Percentiles rank a stretch among this genome's conserved stretches.
phyloP scores from a whole-genome alignment of 1,140 invertebrate species.

The Orchestia grillus region DNA sequence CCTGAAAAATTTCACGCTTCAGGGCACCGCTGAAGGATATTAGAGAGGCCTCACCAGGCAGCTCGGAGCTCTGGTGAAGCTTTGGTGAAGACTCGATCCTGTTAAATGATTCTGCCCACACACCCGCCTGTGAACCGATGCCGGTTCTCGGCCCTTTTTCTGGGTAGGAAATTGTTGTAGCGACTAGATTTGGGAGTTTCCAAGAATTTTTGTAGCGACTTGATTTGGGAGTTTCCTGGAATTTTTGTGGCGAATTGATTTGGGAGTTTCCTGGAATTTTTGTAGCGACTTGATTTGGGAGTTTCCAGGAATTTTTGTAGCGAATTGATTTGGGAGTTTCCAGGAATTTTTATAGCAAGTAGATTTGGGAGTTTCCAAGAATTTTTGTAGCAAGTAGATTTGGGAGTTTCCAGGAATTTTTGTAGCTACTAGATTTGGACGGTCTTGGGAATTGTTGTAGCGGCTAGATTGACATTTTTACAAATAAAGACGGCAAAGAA shows the following conservation, averaged over 20 bases:
- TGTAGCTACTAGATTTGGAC: background rate
- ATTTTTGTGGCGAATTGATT: background rate
- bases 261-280: background rate
- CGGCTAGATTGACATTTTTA: background rate
- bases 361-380: background rate
- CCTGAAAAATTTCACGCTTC: conserved; percentile 30
- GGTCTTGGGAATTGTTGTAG: background rate
- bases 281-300: background rate
- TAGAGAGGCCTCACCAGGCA: background rate
- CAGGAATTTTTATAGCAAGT: background rate
- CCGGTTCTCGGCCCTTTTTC: background rate
- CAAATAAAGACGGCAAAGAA: background rate
- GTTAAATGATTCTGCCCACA: conserved; percentile 38
- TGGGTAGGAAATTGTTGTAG: background rate
- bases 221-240: background rate
- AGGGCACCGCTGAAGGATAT: conserved; percentile 16
- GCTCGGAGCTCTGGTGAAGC: conserved; percentile 4
- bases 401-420: background rate
- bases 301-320: background rate
- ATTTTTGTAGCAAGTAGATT: background rate
- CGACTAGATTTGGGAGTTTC: background rate
- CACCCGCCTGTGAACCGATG: background rate
- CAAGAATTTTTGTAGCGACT: background rate
- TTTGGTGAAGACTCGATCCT: background rate
- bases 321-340: background rate